Percentiles rank a stretch among this genome's conserved stretches.
These are phyloP conservation scores for Drosophila ananassae DNA, from an alignment of 1,140 invertebrate genomes.

Conservation along the genomic window DNA sequence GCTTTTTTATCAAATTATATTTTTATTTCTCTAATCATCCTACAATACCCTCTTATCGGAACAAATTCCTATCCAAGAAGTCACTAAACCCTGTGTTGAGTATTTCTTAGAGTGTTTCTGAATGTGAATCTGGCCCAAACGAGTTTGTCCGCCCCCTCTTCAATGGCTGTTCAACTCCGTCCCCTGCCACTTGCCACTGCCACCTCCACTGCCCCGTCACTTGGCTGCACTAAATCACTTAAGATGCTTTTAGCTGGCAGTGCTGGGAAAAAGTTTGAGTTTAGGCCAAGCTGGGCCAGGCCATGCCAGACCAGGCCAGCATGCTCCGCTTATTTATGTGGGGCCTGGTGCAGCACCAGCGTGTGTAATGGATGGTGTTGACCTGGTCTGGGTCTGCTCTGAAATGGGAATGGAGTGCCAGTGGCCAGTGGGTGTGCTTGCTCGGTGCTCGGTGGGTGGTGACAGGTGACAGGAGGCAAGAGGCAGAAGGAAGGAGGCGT, in stretches of 20 bases:
- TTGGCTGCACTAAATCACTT: slow-evolving; percentile 80
- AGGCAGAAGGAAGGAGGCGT: not conserved
- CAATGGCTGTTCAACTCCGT: not conserved
- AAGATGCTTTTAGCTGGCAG: slow-evolving; percentile 73
- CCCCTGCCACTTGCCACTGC: not conserved
- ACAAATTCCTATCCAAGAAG: not conserved
- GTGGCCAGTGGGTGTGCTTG: slow-evolving; percentile 7
- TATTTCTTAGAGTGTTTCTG: slow-evolving; percentile 16
- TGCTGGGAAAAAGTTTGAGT: slow-evolving; percentile 66
- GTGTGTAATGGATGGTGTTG: slow-evolving; percentile 76
- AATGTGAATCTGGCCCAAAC: slow-evolving; percentile 39
- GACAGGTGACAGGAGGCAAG: slow-evolving; percentile 50
- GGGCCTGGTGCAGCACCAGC: slow-evolving; percentile 16
- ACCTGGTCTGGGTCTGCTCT: slow-evolving; percentile 52
- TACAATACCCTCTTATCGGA: not conserved
- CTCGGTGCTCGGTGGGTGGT: slow-evolving; percentile 38
- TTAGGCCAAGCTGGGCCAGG: slow-evolving; percentile 45
- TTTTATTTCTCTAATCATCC: not conserved
- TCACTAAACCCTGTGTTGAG: not conserved
- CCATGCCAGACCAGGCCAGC: slow-evolving; percentile 12
- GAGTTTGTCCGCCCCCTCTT: slow-evolving; percentile 25
- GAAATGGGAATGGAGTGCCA: slow-evolving; percentile 26
- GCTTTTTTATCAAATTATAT: not conserved
- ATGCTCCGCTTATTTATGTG: slow-evolving; percentile 63
- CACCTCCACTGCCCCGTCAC: slow-evolving; percentile 26